A percentile compares a stretch with the other conserved stretches of the same genome.
Evolutionary conservation across 2,888 invertebrate genomes (phyloP).

Genomic region (Lissocephala sabroskyi): DNA sequence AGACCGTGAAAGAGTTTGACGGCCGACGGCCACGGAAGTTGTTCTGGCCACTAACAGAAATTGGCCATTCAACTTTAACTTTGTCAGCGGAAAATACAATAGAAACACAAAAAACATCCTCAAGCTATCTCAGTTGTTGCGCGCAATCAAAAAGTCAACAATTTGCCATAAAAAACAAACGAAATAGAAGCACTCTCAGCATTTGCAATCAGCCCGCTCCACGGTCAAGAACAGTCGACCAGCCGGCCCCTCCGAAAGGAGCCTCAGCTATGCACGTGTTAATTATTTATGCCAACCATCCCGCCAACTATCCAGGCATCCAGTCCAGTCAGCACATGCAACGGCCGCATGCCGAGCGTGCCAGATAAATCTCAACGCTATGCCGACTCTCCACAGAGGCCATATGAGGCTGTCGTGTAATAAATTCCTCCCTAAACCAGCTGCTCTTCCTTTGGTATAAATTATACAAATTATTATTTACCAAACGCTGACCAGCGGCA

Average conservation of each 20-base stretch:
- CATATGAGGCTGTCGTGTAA: constrained; percentile 34
- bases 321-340: not conserved
- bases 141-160: constrained; percentile 19
- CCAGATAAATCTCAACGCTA: constrained; percentile 8
- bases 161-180: constrained; percentile 26
- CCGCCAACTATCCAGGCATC: too few relatives aligned
- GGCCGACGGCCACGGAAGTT: too few relatives aligned
- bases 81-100: too few relatives aligned
- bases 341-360: constrained; percentile 4
- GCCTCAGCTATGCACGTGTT: constrained; percentile 43
- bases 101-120: too few relatives aligned
- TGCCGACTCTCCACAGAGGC: constrained; percentile 1
- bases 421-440: constrained; percentile 27
- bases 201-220: too few relatives aligned
- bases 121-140: too few relatives aligned
- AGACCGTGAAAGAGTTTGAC: too few relatives aligned
- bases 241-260: too few relatives aligned
- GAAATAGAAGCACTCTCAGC: not conserved
- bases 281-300: constrained; percentile 43
- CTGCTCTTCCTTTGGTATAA: constrained; percentile 35
- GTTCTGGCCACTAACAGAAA: too few relatives aligned
- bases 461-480: constrained; percentile 62
- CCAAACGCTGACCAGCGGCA: constrained; percentile 12
- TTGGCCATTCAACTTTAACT: too few relatives aligned
- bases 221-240: too few relatives aligned